These are phyloP conservation scores for Branchinecta lindahli DNA, from an alignment of 1,140 invertebrate genomes.

Conservation along the genomic window DNA sequence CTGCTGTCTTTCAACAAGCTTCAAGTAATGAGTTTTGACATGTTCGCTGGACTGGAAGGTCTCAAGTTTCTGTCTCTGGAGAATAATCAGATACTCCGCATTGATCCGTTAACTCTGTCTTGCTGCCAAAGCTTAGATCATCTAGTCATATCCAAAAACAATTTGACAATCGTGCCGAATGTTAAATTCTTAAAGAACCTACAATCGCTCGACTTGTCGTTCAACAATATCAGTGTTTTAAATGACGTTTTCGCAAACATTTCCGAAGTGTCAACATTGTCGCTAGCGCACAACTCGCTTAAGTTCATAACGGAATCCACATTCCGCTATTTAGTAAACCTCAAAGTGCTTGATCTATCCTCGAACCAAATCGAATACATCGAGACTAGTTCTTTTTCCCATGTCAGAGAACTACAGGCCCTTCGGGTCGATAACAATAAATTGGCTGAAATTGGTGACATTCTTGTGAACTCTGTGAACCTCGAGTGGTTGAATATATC, in stretches of 20 bases:
- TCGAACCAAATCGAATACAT: slow-evolving; percentile 72
- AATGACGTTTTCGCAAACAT: slow-evolving; percentile 69
- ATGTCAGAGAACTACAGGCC: slow-evolving; percentile 50
- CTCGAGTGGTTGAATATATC: slow-evolving; percentile 74
- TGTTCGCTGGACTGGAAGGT: slow-evolving; percentile 52
- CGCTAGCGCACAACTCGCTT: slow-evolving; percentile 60
- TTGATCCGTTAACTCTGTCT: slow-evolving; percentile 54
- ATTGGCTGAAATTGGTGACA: slow-evolving; percentile 66
- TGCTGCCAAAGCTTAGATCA: slow-evolving; percentile 66
- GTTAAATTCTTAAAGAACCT: slow-evolving; percentile 45
- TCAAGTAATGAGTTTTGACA: slow-evolving; percentile 44
- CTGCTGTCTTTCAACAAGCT: slow-evolving; percentile 56
- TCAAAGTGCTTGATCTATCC: slow-evolving; percentile 70
- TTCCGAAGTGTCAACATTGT: slow-evolving; percentile 62
- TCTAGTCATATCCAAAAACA: slow-evolving; percentile 68
- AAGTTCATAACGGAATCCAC: slow-evolving; percentile 45
- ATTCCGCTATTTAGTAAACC: slow-evolving; percentile 57
- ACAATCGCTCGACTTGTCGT: slow-evolving; percentile 54
- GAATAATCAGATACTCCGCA: slow-evolving; percentile 48
- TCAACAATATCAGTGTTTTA: slow-evolving; percentile 63
- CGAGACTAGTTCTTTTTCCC: slow-evolving; percentile 60
- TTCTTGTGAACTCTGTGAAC: slow-evolving; percentile 59
- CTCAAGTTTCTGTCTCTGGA: slow-evolving; percentile 56
- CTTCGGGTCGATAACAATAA: slow-evolving; percentile 72
- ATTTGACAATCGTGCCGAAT: slow-evolving; percentile 55